These are phyloP conservation scores for Grammomys surdaster DNA, from an alignment of 2,113 vertebrate genomes.

Conservation along the genomic window DNA sequence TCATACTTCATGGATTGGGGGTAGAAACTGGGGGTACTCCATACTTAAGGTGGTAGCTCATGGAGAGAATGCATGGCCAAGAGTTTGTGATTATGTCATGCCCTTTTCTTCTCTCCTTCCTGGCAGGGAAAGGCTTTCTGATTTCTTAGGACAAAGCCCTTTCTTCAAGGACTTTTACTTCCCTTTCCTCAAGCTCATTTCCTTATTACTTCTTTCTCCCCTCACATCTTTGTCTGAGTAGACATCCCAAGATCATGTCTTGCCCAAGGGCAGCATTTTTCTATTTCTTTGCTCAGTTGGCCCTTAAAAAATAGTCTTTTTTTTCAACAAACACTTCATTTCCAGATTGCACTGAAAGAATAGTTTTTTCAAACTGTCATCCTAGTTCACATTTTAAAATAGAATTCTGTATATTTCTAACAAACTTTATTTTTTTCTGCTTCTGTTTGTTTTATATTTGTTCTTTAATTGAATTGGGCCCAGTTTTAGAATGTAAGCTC, in stretches of 20 bases:
- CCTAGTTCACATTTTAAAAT: not conserved
- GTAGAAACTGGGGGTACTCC: not conserved
- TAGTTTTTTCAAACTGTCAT: not conserved
- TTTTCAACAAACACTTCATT: not conserved
- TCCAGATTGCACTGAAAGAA: not conserved
- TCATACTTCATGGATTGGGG: not conserved
- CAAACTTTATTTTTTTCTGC: not conserved
- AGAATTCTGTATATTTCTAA: not conserved
- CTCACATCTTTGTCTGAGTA: constrained; percentile 12
- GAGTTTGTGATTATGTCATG: not conserved
- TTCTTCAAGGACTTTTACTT: not conserved
- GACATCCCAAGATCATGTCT: not conserved
- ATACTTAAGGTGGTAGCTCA: not conserved
- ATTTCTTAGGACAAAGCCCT: not conserved
- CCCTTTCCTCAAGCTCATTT: constrained; percentile 29
- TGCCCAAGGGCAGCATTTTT: not conserved
- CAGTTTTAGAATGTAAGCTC: not conserved
- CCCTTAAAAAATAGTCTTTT: not conserved
- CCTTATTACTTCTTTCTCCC: not conserved
- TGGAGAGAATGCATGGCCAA: not conserved
- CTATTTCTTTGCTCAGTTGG: not conserved
- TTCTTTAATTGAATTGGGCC: not conserved
- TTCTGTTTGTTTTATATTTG: not conserved
- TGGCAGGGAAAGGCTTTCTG: not conserved
- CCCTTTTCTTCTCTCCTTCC: not conserved